Base-by-base conservation (phyloP, 2,797 vertebrate species). In the Pseudochromis fuscus region DNA sequence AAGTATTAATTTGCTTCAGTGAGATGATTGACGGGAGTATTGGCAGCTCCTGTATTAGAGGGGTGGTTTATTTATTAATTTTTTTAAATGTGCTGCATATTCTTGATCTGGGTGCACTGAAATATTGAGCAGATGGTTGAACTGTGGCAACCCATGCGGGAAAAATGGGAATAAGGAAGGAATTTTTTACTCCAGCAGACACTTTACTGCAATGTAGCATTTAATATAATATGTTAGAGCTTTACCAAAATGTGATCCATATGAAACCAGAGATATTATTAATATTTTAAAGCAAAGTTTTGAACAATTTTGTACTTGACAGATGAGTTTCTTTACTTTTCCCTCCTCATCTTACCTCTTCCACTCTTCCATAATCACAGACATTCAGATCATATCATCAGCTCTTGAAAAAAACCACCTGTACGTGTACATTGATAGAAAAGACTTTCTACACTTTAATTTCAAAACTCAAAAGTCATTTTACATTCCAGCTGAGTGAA, bases 91-190 rank as follows among this genome's bases (percentile, higher is more conserved):
- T 66, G 72, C 30, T 49, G 44, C 30, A n/a, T 23, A 60, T 56
- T 77, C 30, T 57, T 25, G 60, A 63, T 67, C 19, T 45, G 56
- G 55, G 40, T 56, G 38, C 42, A 65, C 50, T 59, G 23, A 79
- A 59, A 75, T 16, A 25, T 49, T 0, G 23, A 88, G 75, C 87
- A 89, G 87, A 90, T 89, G 83, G 87, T 59, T 58, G 33, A 56
- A 72, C 66, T 70, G 61, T 37, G 67, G 64, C 60, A 83, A 79
- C 33, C 62, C 82, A 75, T 77, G 76, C 75, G n/a, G 66, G 33
- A 28, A 66, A 72, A 84, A 82, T 50, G 18, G 31, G 66, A 72
- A 72, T 46, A 81, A 79, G 61, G n/a, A 67, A 60, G 52, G n/a
- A 52, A 70, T 77, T 37, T 68, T 61, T 71, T 62, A 56, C 57